Base-by-base conservation (phyloP, 2,888 invertebrate species). In the Drosophila siamana region DNA sequence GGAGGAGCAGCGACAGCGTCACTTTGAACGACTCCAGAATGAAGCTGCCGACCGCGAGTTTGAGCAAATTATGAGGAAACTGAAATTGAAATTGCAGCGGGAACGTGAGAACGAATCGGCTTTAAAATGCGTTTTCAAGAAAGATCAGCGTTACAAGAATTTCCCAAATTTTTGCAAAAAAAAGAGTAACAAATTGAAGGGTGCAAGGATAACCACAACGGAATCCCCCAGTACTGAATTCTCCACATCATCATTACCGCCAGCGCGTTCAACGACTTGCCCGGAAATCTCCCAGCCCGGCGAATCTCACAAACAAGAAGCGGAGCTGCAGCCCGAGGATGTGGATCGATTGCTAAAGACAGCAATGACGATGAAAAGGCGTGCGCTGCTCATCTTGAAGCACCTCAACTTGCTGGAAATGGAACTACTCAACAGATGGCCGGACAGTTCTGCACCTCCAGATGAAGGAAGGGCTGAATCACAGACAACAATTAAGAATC, bases 371-470 rank as follows among this genome's bases (percentile, higher is more conserved):
- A 66, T 83, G 44, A 86, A 73, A 19, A 44, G 56, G n/a, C 70
- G 67, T 3, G 70, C 78, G 0, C 22, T 71, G 4, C 7, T 50
- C 0, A 51, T 86, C 1, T 41, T 86, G 0, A 76, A 73, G n/a
- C 47, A 41, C 26, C 54, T 86, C 0, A 67, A 73, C 13, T 24
- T 33, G 5, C 22, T 82, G 48, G 83, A 82, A 38, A 28, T 28
- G 41, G 70, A 73, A 38, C 22, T 82, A 9, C 36, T 64, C 0
- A 67, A 52, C 1, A 50, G 19, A 24, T 56, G 54, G 1, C 9
- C 55, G 13, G 54, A 7, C 3, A 52, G 4, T 3, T 68, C 62
- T 28, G 11, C 0, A 2, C 4, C 43, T 15, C 4, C 40, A 8
- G n/a, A 51, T 40, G 26, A 33, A 26, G 6, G 15, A 4, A 7